Evolutionary conservation across 1,140 invertebrate genomes (phyloP).

Genomic region (Probaryconus sp.): DNA sequence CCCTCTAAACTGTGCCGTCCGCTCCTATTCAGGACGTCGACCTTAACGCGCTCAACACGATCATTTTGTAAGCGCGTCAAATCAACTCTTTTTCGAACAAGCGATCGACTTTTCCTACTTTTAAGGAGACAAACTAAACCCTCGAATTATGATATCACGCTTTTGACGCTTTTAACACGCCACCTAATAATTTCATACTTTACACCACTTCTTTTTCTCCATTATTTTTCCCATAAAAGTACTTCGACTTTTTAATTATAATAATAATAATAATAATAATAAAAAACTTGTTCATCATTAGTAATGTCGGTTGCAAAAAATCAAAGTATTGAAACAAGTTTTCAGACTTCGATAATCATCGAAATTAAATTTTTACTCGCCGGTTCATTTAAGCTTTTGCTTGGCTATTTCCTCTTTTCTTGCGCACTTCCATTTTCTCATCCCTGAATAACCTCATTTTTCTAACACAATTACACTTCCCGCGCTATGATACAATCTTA

Average conservation of each 20-base stretch:
- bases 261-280: too few relatives aligned
- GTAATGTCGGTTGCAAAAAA: constrained; percentile 62
- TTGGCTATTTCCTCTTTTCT: not conserved
- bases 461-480: not conserved
- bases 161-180: too few relatives aligned
- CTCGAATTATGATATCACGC: not conserved
- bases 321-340: constrained; percentile 31
- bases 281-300: constrained; percentile 47
- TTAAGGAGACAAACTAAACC: too few relatives aligned
- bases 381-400: constrained; percentile 14
- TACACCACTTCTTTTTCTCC: too few relatives aligned
- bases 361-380: constrained; percentile 69
- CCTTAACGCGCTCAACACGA: constrained; percentile 41
- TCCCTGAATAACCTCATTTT: constrained; percentile 12
- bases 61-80: constrained; percentile 38
- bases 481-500: not conserved
- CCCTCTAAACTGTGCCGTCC: constrained; percentile 51
- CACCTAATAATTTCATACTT: too few relatives aligned
- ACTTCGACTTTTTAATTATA: too few relatives aligned
- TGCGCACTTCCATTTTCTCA: constrained; percentile 7
- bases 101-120: constrained; percentile 18
- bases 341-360: constrained; percentile 45
- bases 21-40: constrained; percentile 50
- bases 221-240: too few relatives aligned
- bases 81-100: constrained; percentile 17